Conservation (phyloP, 2,113 vertebrate species). For the Stictonetta naevosa region DNA sequence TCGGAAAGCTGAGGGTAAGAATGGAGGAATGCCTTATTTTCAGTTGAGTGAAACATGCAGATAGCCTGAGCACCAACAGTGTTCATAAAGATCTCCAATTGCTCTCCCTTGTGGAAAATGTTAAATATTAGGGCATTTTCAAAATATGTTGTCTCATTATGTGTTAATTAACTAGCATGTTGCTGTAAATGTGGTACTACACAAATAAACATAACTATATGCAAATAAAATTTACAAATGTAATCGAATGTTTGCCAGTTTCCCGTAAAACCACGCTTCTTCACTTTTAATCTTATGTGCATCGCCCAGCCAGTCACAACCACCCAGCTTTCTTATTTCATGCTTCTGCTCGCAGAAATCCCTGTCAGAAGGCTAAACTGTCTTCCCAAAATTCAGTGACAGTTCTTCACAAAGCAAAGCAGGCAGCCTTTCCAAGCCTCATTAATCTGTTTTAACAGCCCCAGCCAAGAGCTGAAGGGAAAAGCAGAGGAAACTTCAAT, state of each 20-base stretch:
- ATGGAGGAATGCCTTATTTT: not conserved
- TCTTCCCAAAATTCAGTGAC: constrained; percentile 62
- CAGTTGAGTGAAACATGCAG: not conserved
- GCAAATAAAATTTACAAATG: not conserved
- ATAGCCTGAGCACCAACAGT: not conserved
- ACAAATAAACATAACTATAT: too few relatives aligned
- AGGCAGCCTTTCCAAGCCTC: constrained; percentile 67
- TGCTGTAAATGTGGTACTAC: not conserved
- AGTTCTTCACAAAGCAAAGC: constrained; percentile 67
- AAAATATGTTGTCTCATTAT: not conserved
- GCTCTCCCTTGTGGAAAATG: not conserved
- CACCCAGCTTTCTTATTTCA: not conserved
- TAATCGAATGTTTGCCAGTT: not conserved
- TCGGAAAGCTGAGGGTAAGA: not conserved
- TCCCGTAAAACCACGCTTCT: not conserved
- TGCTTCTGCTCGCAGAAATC: constrained; percentile 32
- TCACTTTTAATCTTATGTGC: not conserved
- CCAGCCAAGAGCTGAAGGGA: constrained; percentile 58
- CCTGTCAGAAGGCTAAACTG: constrained; percentile 15
- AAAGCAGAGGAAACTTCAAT: constrained; percentile 68
- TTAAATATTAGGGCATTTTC: not conserved
- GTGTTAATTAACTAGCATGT: not conserved
- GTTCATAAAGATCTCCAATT: not conserved
- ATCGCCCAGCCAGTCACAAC: not conserved
- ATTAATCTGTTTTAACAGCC: constrained; percentile 77